These are phyloP conservation scores for Dasypogon diadema DNA, from an alignment of 2,888 invertebrate genomes.

Conservation along the genomic window DNA sequence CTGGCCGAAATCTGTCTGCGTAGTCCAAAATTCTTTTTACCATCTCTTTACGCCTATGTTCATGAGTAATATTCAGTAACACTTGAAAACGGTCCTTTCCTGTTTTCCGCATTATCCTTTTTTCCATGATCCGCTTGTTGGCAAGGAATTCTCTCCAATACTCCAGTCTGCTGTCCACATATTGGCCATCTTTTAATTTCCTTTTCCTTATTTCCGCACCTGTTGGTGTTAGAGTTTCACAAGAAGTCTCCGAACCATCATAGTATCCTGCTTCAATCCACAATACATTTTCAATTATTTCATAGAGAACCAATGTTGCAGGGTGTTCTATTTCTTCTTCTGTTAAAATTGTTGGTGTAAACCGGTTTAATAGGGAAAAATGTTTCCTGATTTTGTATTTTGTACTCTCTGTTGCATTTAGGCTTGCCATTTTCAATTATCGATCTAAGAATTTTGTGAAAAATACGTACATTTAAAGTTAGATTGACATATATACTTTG, in stretches of 20 bases:
- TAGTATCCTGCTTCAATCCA: slow-evolving; percentile 24
- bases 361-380: slow-evolving; percentile 37
- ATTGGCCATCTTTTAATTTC: background rate
- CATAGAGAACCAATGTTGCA: slow-evolving; percentile 28
- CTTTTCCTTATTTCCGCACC: background rate
- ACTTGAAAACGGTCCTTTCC: slow-evolving; percentile 34
- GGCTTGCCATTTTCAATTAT: too few species aligned
- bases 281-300: slow-evolving; percentile 38
- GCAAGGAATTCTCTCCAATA: slow-evolving; percentile 5
- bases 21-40: slow-evolving; percentile 47
- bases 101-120: slow-evolving; percentile 38
- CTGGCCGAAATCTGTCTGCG: slow-evolving; percentile 42
- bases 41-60: slow-evolving; percentile 29
- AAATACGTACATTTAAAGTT: too few species aligned
- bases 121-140: background rate
- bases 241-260: slow-evolving; percentile 19
- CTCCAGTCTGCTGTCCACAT: background rate
- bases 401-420: too few species aligned
- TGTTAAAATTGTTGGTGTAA: slow-evolving; percentile 3
- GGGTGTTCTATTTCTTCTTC: background rate
- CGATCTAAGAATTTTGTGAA: too few species aligned
- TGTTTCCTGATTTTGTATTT: too few species aligned
- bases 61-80: slow-evolving; percentile 36
- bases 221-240: background rate
- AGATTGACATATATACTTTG: too few species aligned